Percentiles rank a stretch among this genome's conserved stretches.
Conservation (phyloP, 2,888 invertebrate genomes). For the Andrena hattorfiana region DNA sequence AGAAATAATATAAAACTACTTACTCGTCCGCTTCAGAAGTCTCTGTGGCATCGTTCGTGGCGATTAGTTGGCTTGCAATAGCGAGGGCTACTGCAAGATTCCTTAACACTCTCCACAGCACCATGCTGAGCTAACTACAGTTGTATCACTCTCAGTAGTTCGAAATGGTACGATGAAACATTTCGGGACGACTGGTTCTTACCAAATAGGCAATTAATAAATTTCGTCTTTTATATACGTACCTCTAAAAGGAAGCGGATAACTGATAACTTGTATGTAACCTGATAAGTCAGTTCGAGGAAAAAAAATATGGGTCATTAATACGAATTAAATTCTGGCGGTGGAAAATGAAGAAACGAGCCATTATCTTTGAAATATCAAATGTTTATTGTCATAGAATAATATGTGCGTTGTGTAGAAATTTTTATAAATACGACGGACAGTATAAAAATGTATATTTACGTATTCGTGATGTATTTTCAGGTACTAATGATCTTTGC, state of each 20-base stretch:
- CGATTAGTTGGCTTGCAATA: background rate
- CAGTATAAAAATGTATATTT: conserved; percentile 9
- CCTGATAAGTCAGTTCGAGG: conserved; percentile 73
- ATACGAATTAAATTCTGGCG: background rate
- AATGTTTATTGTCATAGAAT: conserved; percentile 37
- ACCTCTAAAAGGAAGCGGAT: conserved; percentile 75
- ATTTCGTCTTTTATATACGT: conserved; percentile 66
- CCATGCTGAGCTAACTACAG: conserved; percentile 35
- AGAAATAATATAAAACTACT: conserved; percentile 18
- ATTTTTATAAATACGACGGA: background rate
- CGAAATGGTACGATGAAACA: background rate
- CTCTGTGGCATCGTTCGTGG: conserved; percentile 15
- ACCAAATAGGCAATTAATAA: conserved; percentile 33
- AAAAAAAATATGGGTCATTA: conserved; percentile 64
- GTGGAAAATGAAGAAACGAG: too few relatives aligned
- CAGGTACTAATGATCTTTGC: conserved; percentile 29
- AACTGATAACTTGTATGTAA: conserved; percentile 70
- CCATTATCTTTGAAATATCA: conserved; percentile 1
- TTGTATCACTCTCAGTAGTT: background rate
- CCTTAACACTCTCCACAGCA: conserved; percentile 27
- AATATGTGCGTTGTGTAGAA: background rate
- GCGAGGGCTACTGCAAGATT: conserved; percentile 14
- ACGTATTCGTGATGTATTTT: conserved; percentile 3
- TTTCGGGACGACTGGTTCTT: background rate
- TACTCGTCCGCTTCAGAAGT: conserved; percentile 24